phyloP scores from a whole-genome alignment of 2,888 invertebrate species.

The Pecten maximus region DNA sequence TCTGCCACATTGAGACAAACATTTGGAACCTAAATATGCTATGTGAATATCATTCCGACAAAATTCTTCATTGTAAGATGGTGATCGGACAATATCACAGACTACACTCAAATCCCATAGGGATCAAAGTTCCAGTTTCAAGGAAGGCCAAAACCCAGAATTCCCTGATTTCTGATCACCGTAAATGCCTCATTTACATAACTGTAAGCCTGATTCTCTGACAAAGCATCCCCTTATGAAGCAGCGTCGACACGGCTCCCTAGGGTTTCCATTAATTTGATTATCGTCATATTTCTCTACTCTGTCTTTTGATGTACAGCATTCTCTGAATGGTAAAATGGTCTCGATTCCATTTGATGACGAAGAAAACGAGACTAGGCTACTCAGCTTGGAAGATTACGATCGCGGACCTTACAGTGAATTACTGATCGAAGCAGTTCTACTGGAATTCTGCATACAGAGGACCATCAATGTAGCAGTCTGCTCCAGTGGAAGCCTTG shows the following conservation, averaged over 20 bases:
- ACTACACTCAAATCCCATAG: neutral
- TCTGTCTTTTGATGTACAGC: neutral
- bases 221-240: constrained; percentile 10
- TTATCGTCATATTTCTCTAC: neutral
- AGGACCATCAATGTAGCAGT: neutral
- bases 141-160: neutral
- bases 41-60: neutral
- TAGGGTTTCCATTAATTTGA: neutral
- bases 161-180: neutral
- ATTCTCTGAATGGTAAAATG: neutral
- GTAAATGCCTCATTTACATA: constrained; percentile 3
- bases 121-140: neutral
- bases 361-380: neutral
- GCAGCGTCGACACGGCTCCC: neutral
- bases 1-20: neutral
- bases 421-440: neutral
- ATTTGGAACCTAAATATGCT: neutral
- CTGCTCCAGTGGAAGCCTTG: neutral
- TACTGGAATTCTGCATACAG: neutral
- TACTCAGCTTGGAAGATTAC: neutral
- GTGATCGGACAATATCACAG: neutral
- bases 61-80: neutral
- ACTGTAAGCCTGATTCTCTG: neutral
- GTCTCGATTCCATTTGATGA: constrained; percentile 21
- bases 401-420: neutral